These are phyloP conservation scores for Uropsilus gracilis DNA, from an alignment of 2,113 vertebrate species.

Conservation along the genomic window DNA sequence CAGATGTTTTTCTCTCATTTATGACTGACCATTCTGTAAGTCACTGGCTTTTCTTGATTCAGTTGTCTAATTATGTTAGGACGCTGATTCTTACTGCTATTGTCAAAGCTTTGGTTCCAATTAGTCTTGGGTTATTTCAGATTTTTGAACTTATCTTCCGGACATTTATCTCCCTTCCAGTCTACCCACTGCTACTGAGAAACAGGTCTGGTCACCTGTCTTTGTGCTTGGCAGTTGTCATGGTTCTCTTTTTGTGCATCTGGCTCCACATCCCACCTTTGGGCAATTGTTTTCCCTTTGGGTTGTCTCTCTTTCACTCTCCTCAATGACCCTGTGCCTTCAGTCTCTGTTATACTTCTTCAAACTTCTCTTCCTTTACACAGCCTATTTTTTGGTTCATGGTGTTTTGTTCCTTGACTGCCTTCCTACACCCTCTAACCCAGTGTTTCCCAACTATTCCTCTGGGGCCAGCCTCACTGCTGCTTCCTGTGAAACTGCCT, in stretches of 20 bases:
- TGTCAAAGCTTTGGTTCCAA: background rate
- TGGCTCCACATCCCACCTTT: background rate
- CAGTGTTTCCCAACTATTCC: background rate
- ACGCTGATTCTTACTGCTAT: background rate
- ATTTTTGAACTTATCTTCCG: background rate
- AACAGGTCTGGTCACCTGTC: background rate
- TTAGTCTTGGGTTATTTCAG: background rate
- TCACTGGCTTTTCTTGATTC: background rate
- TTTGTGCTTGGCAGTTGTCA: background rate
- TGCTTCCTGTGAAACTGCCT: background rate
- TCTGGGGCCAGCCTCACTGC: background rate
- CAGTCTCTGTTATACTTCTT: background rate
- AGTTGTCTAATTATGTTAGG: background rate
- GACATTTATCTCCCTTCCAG: background rate
- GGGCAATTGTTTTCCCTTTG: background rate
- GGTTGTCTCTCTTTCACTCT: background rate
- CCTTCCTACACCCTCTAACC: too few species aligned
- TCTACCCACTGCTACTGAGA: background rate
- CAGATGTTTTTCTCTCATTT: background rate
- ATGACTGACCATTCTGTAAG: background rate
- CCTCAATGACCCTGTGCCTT: background rate
- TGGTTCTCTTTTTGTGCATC: accelerated
- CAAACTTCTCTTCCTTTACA: background rate
- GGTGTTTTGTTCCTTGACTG: background rate
- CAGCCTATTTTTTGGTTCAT: background rate